Conservation (phyloP, 2,888 invertebrate genomes). For the Zygogramma bicolorata region DNA sequence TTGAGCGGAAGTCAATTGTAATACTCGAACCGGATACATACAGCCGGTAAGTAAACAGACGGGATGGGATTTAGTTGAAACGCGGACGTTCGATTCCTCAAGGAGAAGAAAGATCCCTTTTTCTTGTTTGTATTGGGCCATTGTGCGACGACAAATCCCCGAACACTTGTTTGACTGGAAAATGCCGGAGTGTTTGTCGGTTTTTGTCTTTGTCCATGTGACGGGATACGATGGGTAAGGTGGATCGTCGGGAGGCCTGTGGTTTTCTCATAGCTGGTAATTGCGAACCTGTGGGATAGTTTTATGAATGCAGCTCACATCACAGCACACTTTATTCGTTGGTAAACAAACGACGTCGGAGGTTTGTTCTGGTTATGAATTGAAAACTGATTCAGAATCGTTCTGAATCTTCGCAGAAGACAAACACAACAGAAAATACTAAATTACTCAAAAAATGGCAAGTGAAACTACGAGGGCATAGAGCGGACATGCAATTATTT, state of each 20-base stretch:
- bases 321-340: too few relatives aligned
- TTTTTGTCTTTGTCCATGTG: slow-evolving; percentile 8
- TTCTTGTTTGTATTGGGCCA: slow-evolving; percentile 3
- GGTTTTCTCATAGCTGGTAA: neutral
- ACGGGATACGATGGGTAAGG: neutral
- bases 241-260: neutral
- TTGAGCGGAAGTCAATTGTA: slow-evolving; percentile 39
- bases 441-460: too few relatives aligned
- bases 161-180: slow-evolving; percentile 9
- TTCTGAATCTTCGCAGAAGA: too few relatives aligned
- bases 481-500: too few relatives aligned
- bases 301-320: too few relatives aligned
- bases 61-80: neutral
- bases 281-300: neutral
- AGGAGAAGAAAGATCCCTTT: neutral
- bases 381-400: too few relatives aligned
- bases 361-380: too few relatives aligned
- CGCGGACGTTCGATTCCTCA: slow-evolving; percentile 1
- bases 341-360: too few relatives aligned
- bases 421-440: too few relatives aligned
- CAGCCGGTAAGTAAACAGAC: slow-evolving; percentile 11
- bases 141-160: slow-evolving; percentile 7
- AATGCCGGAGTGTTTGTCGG: neutral
- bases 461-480: too few relatives aligned
- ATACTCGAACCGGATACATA: slow-evolving; percentile 32